A percentile compares a stretch with the other conserved stretches of the same genome.
phyloP scores from a whole-genome alignment of 2,113 vertebrate genomes.

The Leptobrachium ailaonicum region DNA sequence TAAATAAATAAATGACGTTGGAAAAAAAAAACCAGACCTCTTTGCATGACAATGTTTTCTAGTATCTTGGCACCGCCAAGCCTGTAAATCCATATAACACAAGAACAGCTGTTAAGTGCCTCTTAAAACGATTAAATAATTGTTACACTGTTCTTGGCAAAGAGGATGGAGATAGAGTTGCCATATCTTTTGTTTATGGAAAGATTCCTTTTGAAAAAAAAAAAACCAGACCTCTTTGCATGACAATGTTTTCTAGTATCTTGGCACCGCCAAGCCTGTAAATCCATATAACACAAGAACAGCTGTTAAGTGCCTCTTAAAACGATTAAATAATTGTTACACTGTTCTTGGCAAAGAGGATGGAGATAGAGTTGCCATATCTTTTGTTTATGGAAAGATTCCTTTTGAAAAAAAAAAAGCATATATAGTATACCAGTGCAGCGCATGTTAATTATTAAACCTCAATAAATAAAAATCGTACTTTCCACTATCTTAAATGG shows the following conservation, averaged over 20 bases:
- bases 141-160: conserved; percentile 14
- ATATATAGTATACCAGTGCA: too few species aligned
- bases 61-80: background rate
- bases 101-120: conserved; percentile 10
- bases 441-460: too few species aligned
- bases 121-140: conserved; percentile 14
- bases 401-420: too few species aligned
- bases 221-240: background rate
- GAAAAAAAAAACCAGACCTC: background rate
- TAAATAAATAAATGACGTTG: background rate
- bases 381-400: background rate
- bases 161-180: background rate
- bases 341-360: conserved; percentile 12
- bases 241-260: background rate
- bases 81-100: background rate
- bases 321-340: conserved; percentile 11
- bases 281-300: background rate
- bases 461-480: too few species aligned
- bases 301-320: conserved; percentile 14
- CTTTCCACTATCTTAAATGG: too few species aligned
- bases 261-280: background rate
- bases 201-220: too few species aligned
- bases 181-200: background rate
- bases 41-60: background rate
- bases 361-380: background rate